Base-by-base conservation (phyloP, 2,797 vertebrate genomes). In the Danio choprae region DNA sequence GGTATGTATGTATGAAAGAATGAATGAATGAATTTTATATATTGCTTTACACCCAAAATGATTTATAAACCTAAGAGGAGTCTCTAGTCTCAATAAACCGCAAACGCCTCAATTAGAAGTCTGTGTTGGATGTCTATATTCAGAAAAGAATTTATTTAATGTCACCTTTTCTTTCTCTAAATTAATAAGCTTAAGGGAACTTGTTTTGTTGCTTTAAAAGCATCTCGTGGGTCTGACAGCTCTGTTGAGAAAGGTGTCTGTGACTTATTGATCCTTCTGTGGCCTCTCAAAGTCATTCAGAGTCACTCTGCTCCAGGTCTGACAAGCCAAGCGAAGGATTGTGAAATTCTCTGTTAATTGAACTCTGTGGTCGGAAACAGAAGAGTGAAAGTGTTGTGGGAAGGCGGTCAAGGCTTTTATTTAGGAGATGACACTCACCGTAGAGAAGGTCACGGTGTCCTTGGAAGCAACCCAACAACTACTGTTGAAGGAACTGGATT, bases 291-390 rank as follows among this genome's bases (percentile, higher is more conserved):
- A 88, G 86, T 86, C 88, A 85, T 86, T 86, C 88, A 84, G 85
- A 87, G 86, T 85, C 85, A 88, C 80, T 83, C 84, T 65, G 77
- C 84, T 86, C 75, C 50, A 84, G 77, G 80, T 77, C 84, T 85
- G 85, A 88, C 80, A 86, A 81, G 71, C 74, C 85, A 44, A 60
- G 82, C 84, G 83, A 87, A 84, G 83, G 81, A 88, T 85, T 75
- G 80, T 88, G 86, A 84, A 85, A 87, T 79, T 81, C 78, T 83
- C 81, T 83, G 86, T 86, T 89, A 88, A 89, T 89, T 88, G 87
- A 89, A 88, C 84, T 84, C 77, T 89, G 88, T 36, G 86, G 87
- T 88, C 74, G 80, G 80, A 79, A 79, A 81, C 79, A 79, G 81
- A 83, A 77, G 81, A 64, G 70, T 69, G 50, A 80, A 64, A 73